phyloP scores from a whole-genome alignment of 64 coral and sea anemone species.

The Dendronephthya gigantea region DNA sequence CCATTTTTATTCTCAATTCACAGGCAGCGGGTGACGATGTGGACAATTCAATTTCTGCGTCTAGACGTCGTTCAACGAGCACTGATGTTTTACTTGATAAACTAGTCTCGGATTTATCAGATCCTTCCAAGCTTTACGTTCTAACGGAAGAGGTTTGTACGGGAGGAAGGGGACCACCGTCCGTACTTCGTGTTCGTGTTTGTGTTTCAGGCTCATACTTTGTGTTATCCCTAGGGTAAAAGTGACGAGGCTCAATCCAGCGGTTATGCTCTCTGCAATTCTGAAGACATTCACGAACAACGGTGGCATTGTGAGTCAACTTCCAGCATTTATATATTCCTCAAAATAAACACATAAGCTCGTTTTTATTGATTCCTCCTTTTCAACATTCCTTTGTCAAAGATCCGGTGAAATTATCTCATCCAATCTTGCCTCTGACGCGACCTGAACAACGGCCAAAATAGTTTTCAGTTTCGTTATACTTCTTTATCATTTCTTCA shows the following conservation, averaged over 20 bases:
- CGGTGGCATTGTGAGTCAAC: conserved; percentile 76
- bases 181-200: background rate
- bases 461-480: too few species aligned
- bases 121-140: conserved; percentile 57
- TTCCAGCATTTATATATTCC: background rate
- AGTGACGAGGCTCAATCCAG: background rate
- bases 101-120: conserved; percentile 70
- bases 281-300: conserved; percentile 64
- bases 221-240: background rate
- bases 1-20: background rate
- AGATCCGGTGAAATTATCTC: too few species aligned
- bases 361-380: too few species aligned
- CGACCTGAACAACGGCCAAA: too few species aligned
- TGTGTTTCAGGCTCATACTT: background rate
- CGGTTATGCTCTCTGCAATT: conserved; percentile 8
- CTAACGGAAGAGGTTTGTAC: conserved; percentile 72
- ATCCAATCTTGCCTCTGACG: too few species aligned
- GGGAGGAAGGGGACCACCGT: background rate
- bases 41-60: conserved; percentile 4
- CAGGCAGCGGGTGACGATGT: conserved; percentile 19
- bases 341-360: too few species aligned
- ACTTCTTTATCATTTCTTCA: background rate
- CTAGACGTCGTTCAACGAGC: conserved; percentile 41
- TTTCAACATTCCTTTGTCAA: too few species aligned
- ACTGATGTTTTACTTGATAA: conserved; percentile 62